Evolutionary conservation across 2,797 vertebrate genomes (phyloP), one percentile per base, ranked within the genome.

Genomic region (Neomorphus geoffroyi): DNA sequence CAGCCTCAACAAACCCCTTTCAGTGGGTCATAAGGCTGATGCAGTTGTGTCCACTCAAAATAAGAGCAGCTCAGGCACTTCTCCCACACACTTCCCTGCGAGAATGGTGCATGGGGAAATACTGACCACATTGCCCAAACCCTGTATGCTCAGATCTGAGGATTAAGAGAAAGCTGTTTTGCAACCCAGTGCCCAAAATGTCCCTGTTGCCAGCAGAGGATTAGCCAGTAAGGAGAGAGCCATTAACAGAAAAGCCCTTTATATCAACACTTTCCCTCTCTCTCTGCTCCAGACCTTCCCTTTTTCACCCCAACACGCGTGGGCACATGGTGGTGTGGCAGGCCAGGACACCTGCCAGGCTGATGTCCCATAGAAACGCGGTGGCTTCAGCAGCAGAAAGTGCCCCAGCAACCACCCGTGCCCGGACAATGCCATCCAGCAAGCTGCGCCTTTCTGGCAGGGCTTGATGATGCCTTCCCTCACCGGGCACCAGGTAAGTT

Each of bases 1-100:
- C 27, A 77, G 19, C 13, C 53, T 24, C 50, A 86, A 56, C 33
- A 65, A 73, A 41, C 23, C 32, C 39, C 18, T 27, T 53, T 58
- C 7, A 1, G 14, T 35, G 62, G 61, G 39, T 60, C 1, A 0
- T 67, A 32, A 23, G 35, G 48, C 57, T 0, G 1, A 2, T 28
- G 39, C 1, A 2, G 18, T 58, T 57, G 45, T 19, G 35, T 8
- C 45, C 37, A n/a, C 17, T 35, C 51, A 23, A 91, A 77, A 41
- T 30, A 14, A 58, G 39, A 30, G 28, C 51, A 91, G n/a, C 10
- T 33, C 22, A 45, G 32, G 14, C 10, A 18, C 28, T 65, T 80
- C 7, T 65, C 21, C 50, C 50, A 37, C 10, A 8, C 35, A 13
- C 11, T n/a, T 8, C 13, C 5, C 28, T 19, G 13, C 19, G 9